phyloP scores from a whole-genome alignment of 2,113 vertebrate genomes.

The Alethe castanea region DNA sequence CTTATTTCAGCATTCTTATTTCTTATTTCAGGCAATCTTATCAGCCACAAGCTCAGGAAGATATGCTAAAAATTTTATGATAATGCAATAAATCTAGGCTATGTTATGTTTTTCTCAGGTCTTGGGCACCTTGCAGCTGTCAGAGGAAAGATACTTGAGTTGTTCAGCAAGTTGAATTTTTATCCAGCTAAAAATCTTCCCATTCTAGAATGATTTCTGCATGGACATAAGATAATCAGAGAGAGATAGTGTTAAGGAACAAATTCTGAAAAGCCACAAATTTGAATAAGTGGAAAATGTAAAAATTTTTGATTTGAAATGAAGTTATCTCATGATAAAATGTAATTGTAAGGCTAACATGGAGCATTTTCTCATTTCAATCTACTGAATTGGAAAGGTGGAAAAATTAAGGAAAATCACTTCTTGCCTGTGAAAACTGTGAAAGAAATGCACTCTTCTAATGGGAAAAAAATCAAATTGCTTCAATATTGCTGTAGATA shows the following conservation, averaged over 20 bases:
- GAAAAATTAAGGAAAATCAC: not conserved
- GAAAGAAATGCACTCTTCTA: not conserved
- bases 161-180: not conserved
- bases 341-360: not conserved
- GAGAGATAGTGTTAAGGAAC: not conserved
- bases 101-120: not conserved
- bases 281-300: not conserved
- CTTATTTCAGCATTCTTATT: not conserved
- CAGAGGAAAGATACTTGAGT: not conserved
- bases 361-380: not conserved
- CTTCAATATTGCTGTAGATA: not conserved
- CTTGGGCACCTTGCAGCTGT: not conserved
- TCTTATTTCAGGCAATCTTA: not conserved
- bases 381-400: not conserved
- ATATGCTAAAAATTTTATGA: not conserved
- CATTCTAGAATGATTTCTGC: not conserved
- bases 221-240: not conserved
- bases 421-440: not conserved
- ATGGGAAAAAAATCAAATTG: not conserved
- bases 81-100: not conserved
- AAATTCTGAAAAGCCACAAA: not conserved
- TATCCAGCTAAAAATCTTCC: not conserved
- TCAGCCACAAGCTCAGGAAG: not conserved
- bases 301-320: not conserved
- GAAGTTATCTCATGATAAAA: not conserved